A percentile compares a stretch with the other conserved stretches of the same genome.
phyloP scores from a whole-genome alignment of 2,113 vertebrate genomes.

The Scartelaos histophorus region DNA sequence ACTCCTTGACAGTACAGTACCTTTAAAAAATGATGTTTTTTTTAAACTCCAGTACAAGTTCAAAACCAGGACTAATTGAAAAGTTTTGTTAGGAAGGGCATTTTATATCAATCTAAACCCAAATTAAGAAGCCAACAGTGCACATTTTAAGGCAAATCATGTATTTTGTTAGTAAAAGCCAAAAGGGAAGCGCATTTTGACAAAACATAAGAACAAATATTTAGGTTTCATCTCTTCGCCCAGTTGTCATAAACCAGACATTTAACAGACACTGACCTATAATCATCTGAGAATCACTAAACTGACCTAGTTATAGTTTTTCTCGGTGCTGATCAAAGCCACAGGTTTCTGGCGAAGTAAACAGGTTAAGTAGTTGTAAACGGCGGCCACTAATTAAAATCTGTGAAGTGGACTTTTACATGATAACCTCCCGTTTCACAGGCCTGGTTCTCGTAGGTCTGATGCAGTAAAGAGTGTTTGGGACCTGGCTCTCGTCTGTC shows the following conservation, averaged over 20 bases:
- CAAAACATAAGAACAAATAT: too few species aligned
- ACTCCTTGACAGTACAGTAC: too few species aligned
- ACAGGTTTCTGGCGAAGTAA: slow-evolving; percentile 9
- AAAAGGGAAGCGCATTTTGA: too few species aligned
- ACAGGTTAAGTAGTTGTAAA: slow-evolving; percentile 2
- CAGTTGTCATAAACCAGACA: not conserved
- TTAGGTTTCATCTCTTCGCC: not conserved
- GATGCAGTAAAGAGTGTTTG: slow-evolving; percentile 49
- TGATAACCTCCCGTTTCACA: slow-evolving; percentile 42
- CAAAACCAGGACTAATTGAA: too few species aligned
- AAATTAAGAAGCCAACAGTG: too few species aligned
- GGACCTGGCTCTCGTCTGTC: slow-evolving; percentile 14
- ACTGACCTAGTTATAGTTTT: not conserved
- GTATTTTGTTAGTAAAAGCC: too few species aligned
- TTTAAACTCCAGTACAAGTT: too few species aligned
- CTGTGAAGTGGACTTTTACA: slow-evolving; percentile 56
- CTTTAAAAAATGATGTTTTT: too few species aligned
- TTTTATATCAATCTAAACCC: not conserved
- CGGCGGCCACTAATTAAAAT: slow-evolving; percentile 29
- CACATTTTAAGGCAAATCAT: too few species aligned
- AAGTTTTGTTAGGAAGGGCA: too few species aligned
- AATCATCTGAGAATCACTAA: not conserved
- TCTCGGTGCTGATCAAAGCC: slow-evolving; percentile 31
- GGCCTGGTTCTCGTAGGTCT: slow-evolving; percentile 50
- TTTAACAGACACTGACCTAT: slow-evolving; percentile 21